phyloP scores from a whole-genome alignment of 2,888 invertebrate species.

The Scrobipalpa costella region DNA sequence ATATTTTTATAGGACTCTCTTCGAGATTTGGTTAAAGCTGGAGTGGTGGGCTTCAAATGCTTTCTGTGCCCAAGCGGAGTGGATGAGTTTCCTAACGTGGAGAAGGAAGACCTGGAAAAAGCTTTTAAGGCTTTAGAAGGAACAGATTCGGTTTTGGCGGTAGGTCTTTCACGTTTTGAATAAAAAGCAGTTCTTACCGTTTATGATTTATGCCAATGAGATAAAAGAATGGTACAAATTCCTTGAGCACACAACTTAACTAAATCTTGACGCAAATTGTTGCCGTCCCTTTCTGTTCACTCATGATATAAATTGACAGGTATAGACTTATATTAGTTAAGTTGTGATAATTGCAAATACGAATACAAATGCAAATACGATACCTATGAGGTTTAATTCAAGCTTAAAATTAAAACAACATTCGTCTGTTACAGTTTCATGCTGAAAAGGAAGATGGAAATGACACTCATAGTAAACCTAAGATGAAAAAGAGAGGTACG shows the following conservation, averaged over 20 bases:
- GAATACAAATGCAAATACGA: no score
- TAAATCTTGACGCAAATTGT: no score
- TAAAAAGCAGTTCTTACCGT: background rate
- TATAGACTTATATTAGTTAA: no score
- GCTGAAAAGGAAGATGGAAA: conserved; percentile 82
- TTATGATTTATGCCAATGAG: background rate
- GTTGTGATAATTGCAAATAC: no score
- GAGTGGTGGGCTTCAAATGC: conserved; percentile 88
- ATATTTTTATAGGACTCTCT: conserved; percentile 76
- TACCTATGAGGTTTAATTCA: no score
- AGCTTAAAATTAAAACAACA: no score
- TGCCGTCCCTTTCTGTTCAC: no score
- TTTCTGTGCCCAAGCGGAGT: conserved; percentile 85
- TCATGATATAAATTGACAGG: no score
- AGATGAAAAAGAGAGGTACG: conserved; percentile 58
- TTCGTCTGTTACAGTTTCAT: conserved; percentile 81
- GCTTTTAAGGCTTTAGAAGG: conserved; percentile 82
- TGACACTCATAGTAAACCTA: conserved; percentile 47
- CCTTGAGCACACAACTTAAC: no score
- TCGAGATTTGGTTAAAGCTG: conserved; percentile 79
- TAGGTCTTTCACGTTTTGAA: conserved; percentile 58
- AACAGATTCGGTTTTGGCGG: conserved; percentile 83
- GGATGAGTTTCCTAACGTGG: conserved; percentile 85
- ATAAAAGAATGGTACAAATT: no score
- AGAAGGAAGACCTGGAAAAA: conserved; percentile 76